Conservation (phyloP, 2,888 invertebrate species). For the Drosophila prolongata region DNA sequence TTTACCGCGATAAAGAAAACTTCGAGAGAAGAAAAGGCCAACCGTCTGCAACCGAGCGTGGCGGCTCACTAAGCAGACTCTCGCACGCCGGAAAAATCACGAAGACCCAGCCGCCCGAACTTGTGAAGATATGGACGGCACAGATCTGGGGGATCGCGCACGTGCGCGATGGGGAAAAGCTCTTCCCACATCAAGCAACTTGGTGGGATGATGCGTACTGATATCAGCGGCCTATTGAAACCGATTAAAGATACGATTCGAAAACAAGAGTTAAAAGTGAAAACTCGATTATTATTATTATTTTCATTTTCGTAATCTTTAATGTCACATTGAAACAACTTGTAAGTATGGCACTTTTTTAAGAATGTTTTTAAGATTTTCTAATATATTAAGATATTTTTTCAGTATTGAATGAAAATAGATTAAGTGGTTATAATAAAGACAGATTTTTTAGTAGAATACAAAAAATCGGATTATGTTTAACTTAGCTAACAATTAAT, state of each 20-base stretch:
- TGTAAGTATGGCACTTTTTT: neutral
- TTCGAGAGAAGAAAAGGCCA: constrained; percentile 33
- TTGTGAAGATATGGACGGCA: constrained; percentile 24
- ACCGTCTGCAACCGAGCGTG: constrained; percentile 54
- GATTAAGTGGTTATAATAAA: neutral
- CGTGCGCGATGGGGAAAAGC: constrained; percentile 32
- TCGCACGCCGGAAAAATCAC: constrained; percentile 46
- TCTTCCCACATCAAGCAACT: neutral
- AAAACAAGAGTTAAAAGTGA: too few relatives aligned
- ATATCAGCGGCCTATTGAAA: neutral
- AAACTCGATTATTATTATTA: too few relatives aligned
- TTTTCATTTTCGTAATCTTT: neutral
- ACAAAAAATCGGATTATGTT: neutral
- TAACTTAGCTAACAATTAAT: neutral
- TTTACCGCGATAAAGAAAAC: constrained; percentile 52
- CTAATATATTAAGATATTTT: too few relatives aligned
- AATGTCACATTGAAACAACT: neutral
- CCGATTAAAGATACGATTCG: too few relatives aligned
- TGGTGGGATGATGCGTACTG: too few relatives aligned
- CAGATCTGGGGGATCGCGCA: constrained; percentile 23
- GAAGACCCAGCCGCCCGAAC: constrained; percentile 25
- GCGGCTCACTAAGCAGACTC: constrained; percentile 57
- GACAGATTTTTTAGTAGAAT: neutral
- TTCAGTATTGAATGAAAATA: too few relatives aligned
- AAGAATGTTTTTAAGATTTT: neutral